Evolutionary conservation across 2,888 invertebrate species (phyloP).

Genomic region (Eupithecia vulgata): DNA sequence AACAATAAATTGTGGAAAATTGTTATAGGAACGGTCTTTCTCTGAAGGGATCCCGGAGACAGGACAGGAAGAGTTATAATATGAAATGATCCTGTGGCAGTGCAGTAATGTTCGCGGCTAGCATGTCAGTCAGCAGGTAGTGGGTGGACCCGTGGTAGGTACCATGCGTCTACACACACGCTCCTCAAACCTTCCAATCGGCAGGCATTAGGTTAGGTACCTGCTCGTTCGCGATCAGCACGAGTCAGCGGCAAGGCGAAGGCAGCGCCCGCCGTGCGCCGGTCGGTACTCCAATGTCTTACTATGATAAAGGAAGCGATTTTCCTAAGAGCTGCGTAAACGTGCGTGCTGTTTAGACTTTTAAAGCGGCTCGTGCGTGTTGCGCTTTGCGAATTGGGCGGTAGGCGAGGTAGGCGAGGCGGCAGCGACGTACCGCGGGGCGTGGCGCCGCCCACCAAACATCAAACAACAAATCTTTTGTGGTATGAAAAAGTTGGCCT

Average conservation of each 20-base stretch:
- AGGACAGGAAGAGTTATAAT: no score
- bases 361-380: neutral
- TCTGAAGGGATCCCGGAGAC: no score
- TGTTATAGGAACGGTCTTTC: no score
- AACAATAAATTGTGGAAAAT: no score
- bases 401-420: conserved; percentile 25
- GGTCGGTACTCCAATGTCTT: neutral
- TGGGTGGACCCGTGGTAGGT: no score
- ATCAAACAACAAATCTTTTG: neutral
- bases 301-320: neutral
- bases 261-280: neutral
- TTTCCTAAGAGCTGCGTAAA: neutral
- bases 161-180: no score
- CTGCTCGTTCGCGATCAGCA: no score
- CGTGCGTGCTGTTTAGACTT: neutral
- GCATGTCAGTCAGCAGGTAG: no score
- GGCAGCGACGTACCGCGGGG: conserved; percentile 18
- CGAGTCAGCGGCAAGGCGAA: no score
- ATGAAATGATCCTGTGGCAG: no score
- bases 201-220: neutral
- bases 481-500: neutral
- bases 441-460: conserved; percentile 24
- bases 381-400: conserved; percentile 22
- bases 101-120: no score
- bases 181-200: neutral